These are phyloP conservation scores for Gasteruption jaculator DNA, from an alignment of 2,888 invertebrate genomes.

Conservation along the genomic window DNA sequence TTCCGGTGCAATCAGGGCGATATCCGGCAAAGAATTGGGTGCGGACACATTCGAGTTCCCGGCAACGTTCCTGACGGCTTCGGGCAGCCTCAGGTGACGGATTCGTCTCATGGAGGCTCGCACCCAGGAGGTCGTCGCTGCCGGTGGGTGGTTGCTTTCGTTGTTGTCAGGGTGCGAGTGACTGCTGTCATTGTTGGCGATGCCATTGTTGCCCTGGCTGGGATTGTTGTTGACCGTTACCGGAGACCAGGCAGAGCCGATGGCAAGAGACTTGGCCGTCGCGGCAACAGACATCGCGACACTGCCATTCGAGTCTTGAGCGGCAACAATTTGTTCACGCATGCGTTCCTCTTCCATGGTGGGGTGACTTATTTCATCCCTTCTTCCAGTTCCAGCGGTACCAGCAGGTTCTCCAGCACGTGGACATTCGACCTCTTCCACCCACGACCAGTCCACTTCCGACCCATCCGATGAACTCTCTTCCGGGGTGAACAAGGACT, in stretches of 20 bases:
- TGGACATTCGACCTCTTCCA: constrained; percentile 43
- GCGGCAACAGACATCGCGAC: constrained; percentile 47
- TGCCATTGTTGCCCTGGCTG: constrained; percentile 8
- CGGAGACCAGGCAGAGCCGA: constrained; percentile 19
- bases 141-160: constrained; percentile 14
- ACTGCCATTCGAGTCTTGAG: constrained; percentile 38
- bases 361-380: too few species aligned
- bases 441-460: constrained; percentile 50
- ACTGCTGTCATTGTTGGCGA: not conserved
- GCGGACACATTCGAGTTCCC: constrained; percentile 24
- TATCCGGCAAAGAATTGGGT: constrained; percentile 43
- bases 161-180: constrained; percentile 13
- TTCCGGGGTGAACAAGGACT: too few species aligned
- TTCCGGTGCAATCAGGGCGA: constrained; percentile 45
- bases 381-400: not conserved
- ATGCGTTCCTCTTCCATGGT: constrained; percentile 26
- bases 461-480: too few species aligned
- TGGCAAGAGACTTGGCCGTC: constrained; percentile 38
- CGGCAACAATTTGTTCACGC: constrained; percentile 31
- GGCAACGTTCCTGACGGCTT: constrained; percentile 23
- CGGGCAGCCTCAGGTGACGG: constrained; percentile 54
- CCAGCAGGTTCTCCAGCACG: constrained; percentile 20
- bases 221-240: constrained; percentile 1
- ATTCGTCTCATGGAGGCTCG: constrained; percentile 58
- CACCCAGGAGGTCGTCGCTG: constrained; percentile 49